Base-by-base conservation (phyloP, 2,888 invertebrate genomes). In the Dendrolimus pini region DNA sequence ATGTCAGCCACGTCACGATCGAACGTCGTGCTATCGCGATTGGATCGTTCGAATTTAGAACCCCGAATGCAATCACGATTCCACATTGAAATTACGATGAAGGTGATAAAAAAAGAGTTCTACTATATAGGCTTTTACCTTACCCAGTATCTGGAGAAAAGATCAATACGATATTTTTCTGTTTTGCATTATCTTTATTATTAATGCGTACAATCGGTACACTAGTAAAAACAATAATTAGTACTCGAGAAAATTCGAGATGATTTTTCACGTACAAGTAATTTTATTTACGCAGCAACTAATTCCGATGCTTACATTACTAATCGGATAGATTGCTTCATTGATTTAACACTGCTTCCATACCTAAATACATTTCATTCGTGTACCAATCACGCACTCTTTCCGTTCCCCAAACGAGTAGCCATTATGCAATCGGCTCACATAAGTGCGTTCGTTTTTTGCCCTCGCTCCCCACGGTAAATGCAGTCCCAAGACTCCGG, bases 1-100 rank as follows among this genome's bases (percentile, higher is more conserved):
- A 89, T 89, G 89, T 89, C 89, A 88, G 88, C 86, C 89, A 87
- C 89, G 89, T 90, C 89, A 89, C 89, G 87, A 87, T 66, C 78
- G 74, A 83, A 85, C 87, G 83, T 84, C 82, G 82, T 83, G 80
- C 80, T 81, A 80, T 80, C 83, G 82, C 80, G 83, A 80, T 82
- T 79, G 79, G 80, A 83, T 83, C 82, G 79, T 77, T 83, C 69
- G 78, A 76, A 84, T 85, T 83, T 78, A 77, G 75, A 85, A 79
- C 77, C 78, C 68, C 65, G 74, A 83, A 83, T 80, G 78, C 75
- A 78, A 84, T 84, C 83, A 83, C 79, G 80, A 82, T 69, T 71
- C 70, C 67, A 47, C 47, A 12, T 9, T 47, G 47, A 47, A 47
- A 72, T 72, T 72, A 70, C 74, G 71, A 70, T 73, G 74, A 66